phyloP scores from a whole-genome alignment of 1,140 invertebrate species.

The Dermatophagoides farinae region DNA sequence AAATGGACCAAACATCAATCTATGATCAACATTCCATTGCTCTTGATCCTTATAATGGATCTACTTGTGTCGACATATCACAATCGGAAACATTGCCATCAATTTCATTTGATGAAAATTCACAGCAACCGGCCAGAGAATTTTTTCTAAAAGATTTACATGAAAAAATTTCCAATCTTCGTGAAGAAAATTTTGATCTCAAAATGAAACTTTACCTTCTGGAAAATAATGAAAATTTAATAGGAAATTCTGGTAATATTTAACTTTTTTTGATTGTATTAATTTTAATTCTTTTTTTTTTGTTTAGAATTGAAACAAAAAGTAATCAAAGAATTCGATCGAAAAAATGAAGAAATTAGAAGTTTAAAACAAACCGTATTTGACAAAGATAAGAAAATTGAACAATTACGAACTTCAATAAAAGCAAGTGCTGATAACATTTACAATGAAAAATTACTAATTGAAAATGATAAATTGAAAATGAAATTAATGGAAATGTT shows the following conservation, averaged over 20 bases:
- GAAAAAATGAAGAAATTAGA: neutral
- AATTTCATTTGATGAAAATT: neutral
- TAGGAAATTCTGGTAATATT: neutral
- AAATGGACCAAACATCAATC: neutral
- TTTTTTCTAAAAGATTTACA: neutral
- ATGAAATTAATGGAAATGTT: neutral
- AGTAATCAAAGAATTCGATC: constrained; percentile 2
- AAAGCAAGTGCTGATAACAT: neutral
- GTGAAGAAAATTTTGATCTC: constrained; percentile 5
- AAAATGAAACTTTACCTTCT: constrained; percentile 4
- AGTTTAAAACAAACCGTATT: neutral
- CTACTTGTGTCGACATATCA: neutral
- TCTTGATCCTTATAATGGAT: neutral
- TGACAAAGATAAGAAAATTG: neutral
- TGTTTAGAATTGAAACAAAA: neutral
- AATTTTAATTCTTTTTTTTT: neutral
- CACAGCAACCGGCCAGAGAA: neutral
- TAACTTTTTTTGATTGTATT: neutral
- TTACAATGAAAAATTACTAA: neutral
- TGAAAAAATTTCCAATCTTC: neutral
- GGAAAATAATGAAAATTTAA: neutral
- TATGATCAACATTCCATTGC: neutral
- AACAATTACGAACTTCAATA: neutral
- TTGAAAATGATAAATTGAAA: neutral
- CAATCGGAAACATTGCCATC: constrained; percentile 2